phyloP scores from a whole-genome alignment of 1,140 invertebrate genomes.

The Euwallacea fornicatus region DNA sequence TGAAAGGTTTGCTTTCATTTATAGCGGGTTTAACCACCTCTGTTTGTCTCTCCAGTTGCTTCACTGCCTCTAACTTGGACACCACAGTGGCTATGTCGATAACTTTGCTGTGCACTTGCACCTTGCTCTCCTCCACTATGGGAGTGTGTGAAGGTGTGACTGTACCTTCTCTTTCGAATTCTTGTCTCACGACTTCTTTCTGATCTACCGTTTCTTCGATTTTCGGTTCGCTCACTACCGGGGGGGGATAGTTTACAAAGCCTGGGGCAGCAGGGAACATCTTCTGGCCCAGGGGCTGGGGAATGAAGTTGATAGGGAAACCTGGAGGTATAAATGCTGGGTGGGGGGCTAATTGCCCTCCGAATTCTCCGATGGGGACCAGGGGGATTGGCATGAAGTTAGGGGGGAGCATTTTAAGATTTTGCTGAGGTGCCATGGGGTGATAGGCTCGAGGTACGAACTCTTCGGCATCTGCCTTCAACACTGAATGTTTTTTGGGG shows the following conservation, averaged over 20 bases:
- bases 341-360: constrained; percentile 11
- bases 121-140: constrained; percentile 18
- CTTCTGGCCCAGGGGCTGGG: constrained; percentile 35
- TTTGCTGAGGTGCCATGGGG: constrained; percentile 33
- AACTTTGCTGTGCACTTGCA: constrained; percentile 28
- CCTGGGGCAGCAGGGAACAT: constrained; percentile 18
- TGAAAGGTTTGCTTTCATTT: constrained; percentile 29
- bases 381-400: constrained; percentile 47
- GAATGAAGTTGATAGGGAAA: constrained; percentile 46
- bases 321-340: constrained; percentile 45
- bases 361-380: constrained; percentile 38
- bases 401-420: constrained; percentile 46
- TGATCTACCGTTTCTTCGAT: constrained; percentile 19
- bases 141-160: constrained; percentile 29
- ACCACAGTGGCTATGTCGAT: constrained; percentile 53
- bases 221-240: constrained; percentile 26
- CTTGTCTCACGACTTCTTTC: constrained; percentile 8
- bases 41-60: constrained; percentile 43
- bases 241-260: constrained; percentile 17
- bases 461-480: constrained; percentile 53
- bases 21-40: not conserved
- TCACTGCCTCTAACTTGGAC: constrained; percentile 51
- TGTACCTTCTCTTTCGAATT: constrained; percentile 15
- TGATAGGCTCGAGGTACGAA: constrained; percentile 48
- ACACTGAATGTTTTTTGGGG: constrained; percentile 34